Evolutionary conservation across 2,113 vertebrate species (phyloP), one percentile per base, ranked within the genome.

Genomic region (Campylomormyrus numenius): DNA sequence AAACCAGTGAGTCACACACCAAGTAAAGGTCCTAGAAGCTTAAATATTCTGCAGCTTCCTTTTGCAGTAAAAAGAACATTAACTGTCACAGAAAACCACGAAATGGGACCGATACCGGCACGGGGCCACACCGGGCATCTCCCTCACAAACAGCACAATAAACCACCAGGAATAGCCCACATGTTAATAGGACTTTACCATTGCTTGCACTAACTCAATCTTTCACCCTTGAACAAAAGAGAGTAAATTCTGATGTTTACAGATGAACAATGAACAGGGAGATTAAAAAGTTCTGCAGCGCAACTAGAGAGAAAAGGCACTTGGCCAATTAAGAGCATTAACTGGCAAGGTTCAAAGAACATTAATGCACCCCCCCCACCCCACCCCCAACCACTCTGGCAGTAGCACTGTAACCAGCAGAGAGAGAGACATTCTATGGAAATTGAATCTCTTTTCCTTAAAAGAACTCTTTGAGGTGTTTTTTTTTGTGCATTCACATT

Each of bases 341-440:
- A 74, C 49, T 45, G 77, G 35, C 27, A 35, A 31, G 50, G 89
- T 89, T 89, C 88, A 89, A 89, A 89, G 58, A 74, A 15, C 31
- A 35, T 3, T 42, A 35, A 24, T 58, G 35, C 49, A 27, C 24
- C 21, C 56, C 19, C 56, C 50, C 10, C 49, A 62, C 42, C 58
- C 13, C 52, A 56, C 19, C 56, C 56, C 56, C 56, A 0, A 62
- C 27, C n/a, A 11, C 53, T 88, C 85, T 85, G 7, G 3, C 77
- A 62, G 83, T 10, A 84, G 49, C 39, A 35, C 10, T 21, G 77
- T 27, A 11, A 53, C 74, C 19, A 35, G 50, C 35, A 39, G 46
- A 56, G n/a, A 85, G 50, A 46, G 53, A 50, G 56, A 42, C n/a
- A 8, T 27, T 31, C 84, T 85, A 74, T 87, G 56, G 48, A 70